Percentiles rank a stretch among this genome's conserved stretches.
These are phyloP conservation scores for Alexandromys oeconomus DNA, from an alignment of 2,797 vertebrate genomes.

Conservation along the genomic window DNA sequence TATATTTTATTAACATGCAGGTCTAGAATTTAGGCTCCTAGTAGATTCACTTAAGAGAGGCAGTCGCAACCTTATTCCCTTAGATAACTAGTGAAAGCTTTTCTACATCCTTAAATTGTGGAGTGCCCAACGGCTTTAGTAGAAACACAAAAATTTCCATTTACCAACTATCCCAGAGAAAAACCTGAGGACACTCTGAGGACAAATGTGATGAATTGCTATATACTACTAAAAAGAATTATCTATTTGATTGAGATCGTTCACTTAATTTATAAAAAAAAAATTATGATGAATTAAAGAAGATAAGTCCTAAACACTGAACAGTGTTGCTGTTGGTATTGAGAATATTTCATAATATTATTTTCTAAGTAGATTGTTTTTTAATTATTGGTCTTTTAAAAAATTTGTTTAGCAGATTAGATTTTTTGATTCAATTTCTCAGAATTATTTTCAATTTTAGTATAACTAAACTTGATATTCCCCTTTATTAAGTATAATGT, in stretches of 20 bases:
- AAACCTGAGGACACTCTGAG: not conserved
- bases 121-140: not conserved
- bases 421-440: not conserved
- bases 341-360: not conserved
- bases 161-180: not conserved
- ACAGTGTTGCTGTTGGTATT: not conserved
- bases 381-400: not conserved
- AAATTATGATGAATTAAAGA: slow-evolving; percentile 15
- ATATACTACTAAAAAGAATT: not conserved
- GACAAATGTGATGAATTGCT: not conserved
- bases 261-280: not conserved
- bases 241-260: not conserved
- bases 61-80: not conserved
- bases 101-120: not conserved
- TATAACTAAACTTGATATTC: not conserved
- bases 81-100: not conserved
- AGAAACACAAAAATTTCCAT: not conserved
- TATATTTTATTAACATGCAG: not conserved
- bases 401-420: not conserved
- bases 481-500: not conserved
- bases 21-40: not conserved
- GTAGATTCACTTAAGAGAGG: not conserved
- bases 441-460: slow-evolving; percentile 7
- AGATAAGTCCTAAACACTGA: not conserved
- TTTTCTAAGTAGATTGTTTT: not conserved